A percentile compares a stretch with the other conserved stretches of the same genome.
Evolutionary conservation across 2,888 invertebrate species (phyloP).

Genomic region (Bombyx huttoni): DNA sequence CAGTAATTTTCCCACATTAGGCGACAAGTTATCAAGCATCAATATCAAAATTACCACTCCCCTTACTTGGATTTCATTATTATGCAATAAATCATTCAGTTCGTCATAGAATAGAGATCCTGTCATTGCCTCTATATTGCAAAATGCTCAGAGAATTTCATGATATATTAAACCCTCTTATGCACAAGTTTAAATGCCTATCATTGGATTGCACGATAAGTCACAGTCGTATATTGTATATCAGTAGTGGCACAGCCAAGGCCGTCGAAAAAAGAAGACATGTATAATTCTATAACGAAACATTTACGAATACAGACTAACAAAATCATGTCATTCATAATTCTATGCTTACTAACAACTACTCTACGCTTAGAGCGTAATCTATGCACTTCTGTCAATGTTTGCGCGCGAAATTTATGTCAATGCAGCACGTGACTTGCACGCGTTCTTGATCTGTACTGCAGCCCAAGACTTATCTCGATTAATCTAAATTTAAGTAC

Average conservation of each 20-base stretch:
- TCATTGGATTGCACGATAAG: too few relatives aligned
- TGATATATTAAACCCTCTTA: background rate
- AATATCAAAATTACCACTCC: slow-evolving; percentile 1
- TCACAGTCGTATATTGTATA: too few relatives aligned
- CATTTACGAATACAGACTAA: too few relatives aligned
- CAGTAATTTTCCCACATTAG: background rate
- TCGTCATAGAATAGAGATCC: background rate
- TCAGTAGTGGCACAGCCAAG: too few relatives aligned
- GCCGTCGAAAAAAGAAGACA: too few relatives aligned
- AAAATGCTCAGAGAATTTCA: background rate
- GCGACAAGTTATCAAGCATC: background rate
- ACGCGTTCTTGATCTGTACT: slow-evolving; percentile 17
- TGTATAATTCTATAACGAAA: too few relatives aligned
- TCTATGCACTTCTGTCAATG: background rate
- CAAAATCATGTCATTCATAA: too few relatives aligned
- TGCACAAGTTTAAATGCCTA: too few relatives aligned
- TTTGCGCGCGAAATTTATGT: background rate
- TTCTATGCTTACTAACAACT: too few relatives aligned
- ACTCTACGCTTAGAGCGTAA: background rate
- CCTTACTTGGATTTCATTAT: background rate
- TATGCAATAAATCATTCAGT: background rate
- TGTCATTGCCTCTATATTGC: background rate
- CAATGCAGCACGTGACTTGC: slow-evolving; percentile 26
- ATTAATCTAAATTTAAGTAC: slow-evolving; percentile 37
- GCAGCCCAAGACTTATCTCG: slow-evolving; percentile 15